phyloP scores from a whole-genome alignment of 2,888 invertebrate species.

The Leptinotarsa tumamoca region DNA sequence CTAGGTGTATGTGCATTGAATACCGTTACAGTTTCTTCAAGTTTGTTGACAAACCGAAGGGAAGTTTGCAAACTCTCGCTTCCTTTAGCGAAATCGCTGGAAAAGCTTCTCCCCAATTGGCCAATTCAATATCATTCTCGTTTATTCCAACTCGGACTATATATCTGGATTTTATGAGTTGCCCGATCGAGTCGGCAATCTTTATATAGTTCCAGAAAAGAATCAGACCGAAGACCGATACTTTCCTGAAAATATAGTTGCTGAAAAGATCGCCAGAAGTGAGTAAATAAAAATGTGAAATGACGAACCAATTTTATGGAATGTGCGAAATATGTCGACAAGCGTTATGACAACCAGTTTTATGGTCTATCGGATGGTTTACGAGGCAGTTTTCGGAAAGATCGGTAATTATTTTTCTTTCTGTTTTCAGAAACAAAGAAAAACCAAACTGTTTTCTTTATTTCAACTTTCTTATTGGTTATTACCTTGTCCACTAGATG shows the following conservation, averaged over 20 bases:
- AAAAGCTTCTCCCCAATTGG: conserved; percentile 5
- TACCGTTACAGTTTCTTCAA: neutral
- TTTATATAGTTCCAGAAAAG: conserved; percentile 14
- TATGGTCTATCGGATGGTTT: neutral
- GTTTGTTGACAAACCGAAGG: conserved; percentile 1
- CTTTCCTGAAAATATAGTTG: neutral
- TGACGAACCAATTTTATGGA: conserved; percentile 3
- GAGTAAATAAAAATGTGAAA: conserved; percentile 5
- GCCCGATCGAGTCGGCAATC: conserved; percentile 10
- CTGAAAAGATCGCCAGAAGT: neutral
- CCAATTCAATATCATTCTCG: neutral
- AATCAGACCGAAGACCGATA: neutral
- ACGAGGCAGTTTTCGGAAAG: neutral
- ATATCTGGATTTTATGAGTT: conserved; percentile 16
- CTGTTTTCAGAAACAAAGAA: too few species aligned
- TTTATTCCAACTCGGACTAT: neutral
- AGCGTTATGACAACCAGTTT: neutral
- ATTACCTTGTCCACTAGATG: too few species aligned
- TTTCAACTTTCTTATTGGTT: neutral
- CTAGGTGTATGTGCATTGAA: neutral
- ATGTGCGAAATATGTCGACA: conserved; percentile 1
- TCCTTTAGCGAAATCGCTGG: neutral
- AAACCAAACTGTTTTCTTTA: neutral
- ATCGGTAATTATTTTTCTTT: too few species aligned
- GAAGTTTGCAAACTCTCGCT: neutral